These are phyloP conservation scores for Samia ricini DNA, from an alignment of 1,140 invertebrate genomes.

Conservation along the genomic window DNA sequence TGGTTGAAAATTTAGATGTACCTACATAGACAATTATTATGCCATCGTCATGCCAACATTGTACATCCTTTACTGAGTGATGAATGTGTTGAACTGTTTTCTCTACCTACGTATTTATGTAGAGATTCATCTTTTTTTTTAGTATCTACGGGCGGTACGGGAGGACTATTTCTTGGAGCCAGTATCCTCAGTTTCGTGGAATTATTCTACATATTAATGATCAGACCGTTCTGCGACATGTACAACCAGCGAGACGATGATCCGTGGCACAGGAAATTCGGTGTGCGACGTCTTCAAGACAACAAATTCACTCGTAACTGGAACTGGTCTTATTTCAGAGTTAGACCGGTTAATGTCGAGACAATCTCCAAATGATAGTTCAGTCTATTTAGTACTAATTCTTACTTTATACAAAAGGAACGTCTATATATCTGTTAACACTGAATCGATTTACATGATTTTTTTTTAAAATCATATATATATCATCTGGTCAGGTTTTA, in stretches of 20 bases:
- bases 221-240: slow-evolving; percentile 64
- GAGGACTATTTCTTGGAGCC: slow-evolving; percentile 81
- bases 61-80: too few relatives aligned
- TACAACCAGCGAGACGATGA: slow-evolving; percentile 53
- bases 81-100: too few relatives aligned
- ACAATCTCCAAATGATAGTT: neutral
- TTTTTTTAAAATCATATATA: too few relatives aligned
- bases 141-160: slow-evolving; percentile 82
- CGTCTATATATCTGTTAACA: neutral
- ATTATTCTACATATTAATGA: slow-evolving; percentile 70
- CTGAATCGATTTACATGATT: too few relatives aligned
- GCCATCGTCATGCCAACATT: too few relatives aligned
- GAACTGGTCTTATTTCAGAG: slow-evolving; percentile 26
- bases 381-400: too few relatives aligned
- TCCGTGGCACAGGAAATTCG: slow-evolving; percentile 61
- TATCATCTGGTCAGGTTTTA: too few relatives aligned
- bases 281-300: slow-evolving; percentile 46
- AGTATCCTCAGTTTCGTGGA: slow-evolving; percentile 82
- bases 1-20: too few relatives aligned
- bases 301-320: slow-evolving; percentile 46
- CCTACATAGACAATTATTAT: too few relatives aligned
- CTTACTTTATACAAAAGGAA: too few relatives aligned
- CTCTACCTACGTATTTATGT: neutral
- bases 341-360: neutral
- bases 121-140: slow-evolving; percentile 12